phyloP scores from a whole-genome alignment of 2,888 invertebrate genomes.

The Dugesia japonica region DNA sequence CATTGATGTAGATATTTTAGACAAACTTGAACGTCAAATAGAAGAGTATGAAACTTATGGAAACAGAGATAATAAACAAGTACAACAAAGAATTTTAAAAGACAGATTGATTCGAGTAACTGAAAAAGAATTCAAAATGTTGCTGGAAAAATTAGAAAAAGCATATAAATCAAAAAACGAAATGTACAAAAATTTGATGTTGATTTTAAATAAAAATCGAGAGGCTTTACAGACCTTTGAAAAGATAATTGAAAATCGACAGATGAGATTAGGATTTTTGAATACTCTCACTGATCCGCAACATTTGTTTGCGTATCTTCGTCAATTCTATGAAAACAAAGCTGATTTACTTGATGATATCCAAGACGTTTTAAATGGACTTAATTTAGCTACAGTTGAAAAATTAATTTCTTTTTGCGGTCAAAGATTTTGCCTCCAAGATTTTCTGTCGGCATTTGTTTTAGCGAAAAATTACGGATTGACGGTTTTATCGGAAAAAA shows the following conservation, averaged over 20 bases:
- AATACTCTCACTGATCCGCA: not conserved
- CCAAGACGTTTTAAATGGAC: not conserved
- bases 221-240: not conserved
- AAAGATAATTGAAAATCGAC: not conserved
- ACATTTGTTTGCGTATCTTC: not conserved
- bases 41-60: not conserved
- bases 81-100: not conserved
- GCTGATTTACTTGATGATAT: not conserved
- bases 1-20: not conserved
- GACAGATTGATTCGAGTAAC: not conserved
- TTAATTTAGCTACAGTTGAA: not conserved
- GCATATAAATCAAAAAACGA: not conserved
- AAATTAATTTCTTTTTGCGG: not conserved
- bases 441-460: not conserved
- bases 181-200: not conserved
- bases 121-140: not conserved
- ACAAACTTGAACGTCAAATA: not conserved
- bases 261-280: not conserved
- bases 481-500: not conserved
- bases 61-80: not conserved
- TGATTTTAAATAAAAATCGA: not conserved
- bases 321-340: not conserved
- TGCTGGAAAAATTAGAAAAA: not conserved
- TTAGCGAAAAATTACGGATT: not conserved
- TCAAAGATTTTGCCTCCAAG: not conserved